A percentile compares a stretch with the other conserved stretches of the same genome.
phyloP scores from a whole-genome alignment of 1,140 invertebrate species.

The Bathynomus jamesi region DNA sequence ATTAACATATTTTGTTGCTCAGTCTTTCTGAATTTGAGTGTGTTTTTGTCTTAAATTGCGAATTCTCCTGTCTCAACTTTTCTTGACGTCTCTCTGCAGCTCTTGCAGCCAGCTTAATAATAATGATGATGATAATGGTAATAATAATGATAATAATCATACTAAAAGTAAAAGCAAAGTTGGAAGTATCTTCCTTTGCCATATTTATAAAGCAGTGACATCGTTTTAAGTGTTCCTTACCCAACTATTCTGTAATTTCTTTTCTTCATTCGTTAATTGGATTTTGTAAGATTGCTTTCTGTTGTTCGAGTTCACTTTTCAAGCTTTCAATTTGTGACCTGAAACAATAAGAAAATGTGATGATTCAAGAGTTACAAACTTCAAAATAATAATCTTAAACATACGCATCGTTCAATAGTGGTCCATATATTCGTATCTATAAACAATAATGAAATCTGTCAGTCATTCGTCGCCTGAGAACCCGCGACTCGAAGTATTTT shows the following conservation, averaged over 20 bases:
- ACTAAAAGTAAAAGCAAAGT: neutral
- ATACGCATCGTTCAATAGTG: no score
- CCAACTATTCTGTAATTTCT: conserved; percentile 14
- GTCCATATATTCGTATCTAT: no score
- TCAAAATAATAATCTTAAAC: no score
- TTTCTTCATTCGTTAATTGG: conserved; percentile 7
- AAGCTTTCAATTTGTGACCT: conserved; percentile 9
- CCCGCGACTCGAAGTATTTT: no score
- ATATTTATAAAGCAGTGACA: no score
- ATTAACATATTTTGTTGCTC: conserved; percentile 3
- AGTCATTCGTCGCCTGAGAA: no score
- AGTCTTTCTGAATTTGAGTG: conserved; percentile 6
- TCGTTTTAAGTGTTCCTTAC: neutral
- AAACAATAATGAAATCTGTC: no score
- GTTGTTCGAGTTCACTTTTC: conserved; percentile 14
- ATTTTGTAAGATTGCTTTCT: conserved; percentile 13
- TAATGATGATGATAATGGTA: neutral
- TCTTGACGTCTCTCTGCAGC: conserved; percentile 13
- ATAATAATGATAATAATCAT: neutral
- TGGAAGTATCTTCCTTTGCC: no score
- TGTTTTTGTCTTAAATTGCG: conserved; percentile 6
- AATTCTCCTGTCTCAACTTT: conserved; percentile 8
- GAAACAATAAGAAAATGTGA: neutral
- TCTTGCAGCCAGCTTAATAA: conserved; percentile 1
- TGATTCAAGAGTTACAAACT: neutral